Evolutionary conservation across 2,113 vertebrate species (phyloP).

Genomic region (Oplegnathus fasciatus): DNA sequence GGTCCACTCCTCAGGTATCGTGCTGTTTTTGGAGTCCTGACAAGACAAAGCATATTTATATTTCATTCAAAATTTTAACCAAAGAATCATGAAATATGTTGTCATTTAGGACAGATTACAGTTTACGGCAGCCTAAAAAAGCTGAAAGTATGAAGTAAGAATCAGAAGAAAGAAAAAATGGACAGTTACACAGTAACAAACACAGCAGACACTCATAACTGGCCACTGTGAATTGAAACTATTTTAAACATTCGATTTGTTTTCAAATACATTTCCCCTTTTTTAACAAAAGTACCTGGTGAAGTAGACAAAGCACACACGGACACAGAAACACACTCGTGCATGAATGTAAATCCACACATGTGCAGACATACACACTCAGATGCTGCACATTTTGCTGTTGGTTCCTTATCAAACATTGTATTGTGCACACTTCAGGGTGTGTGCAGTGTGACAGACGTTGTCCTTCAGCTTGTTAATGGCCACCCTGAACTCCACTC

Average conservation of each 20-base stretch:
- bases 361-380: background rate
- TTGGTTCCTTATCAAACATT: slow-evolving; percentile 12
- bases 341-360: background rate
- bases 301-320: background rate
- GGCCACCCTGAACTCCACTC: slow-evolving; percentile 51
- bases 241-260: too few species aligned
- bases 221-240: background rate
- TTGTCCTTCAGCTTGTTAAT: slow-evolving; percentile 55
- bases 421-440: slow-evolving; percentile 23
- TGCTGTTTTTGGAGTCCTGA: slow-evolving; percentile 26
- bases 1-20: slow-evolving; percentile 13
- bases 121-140: too few species aligned
- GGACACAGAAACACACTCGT: background rate
- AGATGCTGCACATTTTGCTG: background rate
- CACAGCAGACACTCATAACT: background rate
- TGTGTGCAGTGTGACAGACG: slow-evolving; percentile 28
- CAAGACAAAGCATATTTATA: background rate
- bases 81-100: too few species aligned
- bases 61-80: too few species aligned
- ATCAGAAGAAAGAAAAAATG: too few species aligned
- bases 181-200: background rate
- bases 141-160: too few species aligned
- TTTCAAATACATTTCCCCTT: background rate
- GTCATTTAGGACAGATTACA: too few species aligned
- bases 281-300: background rate